These are phyloP conservation scores for human (Homo sapiens) DNA, from an alignment of 2,113 vertebrate genomes.

Conservation along the genomic window GRCh38 chr3:6981001-6981500, in stretches of 20 bases:
- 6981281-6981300: conserved; percentile 37
- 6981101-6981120: background rate
- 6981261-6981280: conserved; percentile 25
- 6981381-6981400: background rate
- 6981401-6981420: background rate
- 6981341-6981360: conserved; percentile 29
- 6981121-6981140: background rate
- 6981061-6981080: background rate
- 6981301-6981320: conserved; percentile 46
- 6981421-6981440: background rate
- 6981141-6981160: background rate
- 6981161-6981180: background rate
- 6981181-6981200: conserved; percentile 65
- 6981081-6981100: background rate
- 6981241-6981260: conserved; percentile 38
- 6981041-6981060: background rate
- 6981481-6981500: background rate
- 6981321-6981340: background rate
- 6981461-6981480: conserved; percentile 26
- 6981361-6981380: background rate
- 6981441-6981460: conserved; percentile 25
- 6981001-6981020: background rate
- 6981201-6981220: conserved; percentile 63
- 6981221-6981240: conserved; percentile 53
- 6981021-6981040: background rate